Conservation (phyloP, 2,888 invertebrate genomes). For the Pheosia tremula region DNA sequence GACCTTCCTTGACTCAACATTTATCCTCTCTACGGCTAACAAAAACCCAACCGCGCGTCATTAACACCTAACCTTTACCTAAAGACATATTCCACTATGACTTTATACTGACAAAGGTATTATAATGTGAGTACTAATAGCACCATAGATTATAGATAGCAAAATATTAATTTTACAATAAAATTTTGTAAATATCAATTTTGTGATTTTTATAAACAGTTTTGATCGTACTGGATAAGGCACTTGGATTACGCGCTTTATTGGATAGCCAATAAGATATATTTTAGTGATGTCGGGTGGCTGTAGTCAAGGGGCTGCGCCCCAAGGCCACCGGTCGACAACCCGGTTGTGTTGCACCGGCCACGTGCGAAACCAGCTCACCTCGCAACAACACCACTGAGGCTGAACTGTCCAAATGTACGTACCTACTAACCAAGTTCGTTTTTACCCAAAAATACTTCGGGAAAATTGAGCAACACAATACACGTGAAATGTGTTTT, state of each 20-base stretch:
- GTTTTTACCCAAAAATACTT: background rate
- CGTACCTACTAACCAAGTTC: background rate
- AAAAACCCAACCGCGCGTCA: slow-evolving; percentile 42
- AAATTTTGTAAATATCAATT: too few species aligned
- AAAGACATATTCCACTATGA: background rate
- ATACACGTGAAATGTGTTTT: too few species aligned
- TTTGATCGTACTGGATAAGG: background rate
- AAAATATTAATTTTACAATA: too few species aligned
- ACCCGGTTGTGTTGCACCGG: slow-evolving; percentile 63
- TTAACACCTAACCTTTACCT: slow-evolving; percentile 32
- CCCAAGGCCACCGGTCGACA: slow-evolving; percentile 78
- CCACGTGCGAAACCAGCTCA: slow-evolving; percentile 76
- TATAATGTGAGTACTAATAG: too few species aligned
- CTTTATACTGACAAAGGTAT: background rate
- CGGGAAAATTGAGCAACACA: background rate
- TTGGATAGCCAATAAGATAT: slow-evolving; percentile 34
- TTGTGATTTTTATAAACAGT: background rate
- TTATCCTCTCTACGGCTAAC: slow-evolving; percentile 48
- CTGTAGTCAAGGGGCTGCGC: slow-evolving; percentile 54
- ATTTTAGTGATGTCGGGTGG: slow-evolving; percentile 35
- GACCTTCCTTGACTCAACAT: slow-evolving; percentile 70
- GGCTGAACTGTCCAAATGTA: slow-evolving; percentile 25
- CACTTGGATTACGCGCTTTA: slow-evolving; percentile 22
- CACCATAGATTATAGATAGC: too few species aligned
- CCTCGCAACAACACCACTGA: slow-evolving; percentile 54